These are phyloP conservation scores for Phalacrocorax carbo DNA, from an alignment of 2,113 vertebrate species.

Conservation along the genomic window DNA sequence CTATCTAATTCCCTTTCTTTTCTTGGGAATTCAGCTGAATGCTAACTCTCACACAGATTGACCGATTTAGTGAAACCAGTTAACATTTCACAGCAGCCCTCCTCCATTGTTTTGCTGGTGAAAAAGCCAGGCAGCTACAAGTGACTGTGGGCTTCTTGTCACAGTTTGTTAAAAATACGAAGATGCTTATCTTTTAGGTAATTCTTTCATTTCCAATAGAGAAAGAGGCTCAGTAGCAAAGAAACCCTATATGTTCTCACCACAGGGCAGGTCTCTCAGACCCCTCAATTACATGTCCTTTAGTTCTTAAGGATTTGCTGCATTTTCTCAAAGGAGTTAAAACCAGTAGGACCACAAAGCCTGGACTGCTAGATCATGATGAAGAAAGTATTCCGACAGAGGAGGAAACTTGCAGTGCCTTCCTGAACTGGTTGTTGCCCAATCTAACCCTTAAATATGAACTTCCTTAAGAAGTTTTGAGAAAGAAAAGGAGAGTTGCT, in stretches of 20 bases:
- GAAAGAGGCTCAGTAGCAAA: background rate
- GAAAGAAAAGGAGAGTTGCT: background rate
- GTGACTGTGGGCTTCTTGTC: background rate
- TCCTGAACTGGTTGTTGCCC: background rate
- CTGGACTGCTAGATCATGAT: background rate
- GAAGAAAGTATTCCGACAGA: background rate
- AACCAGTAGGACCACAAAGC: background rate
- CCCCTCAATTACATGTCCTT: background rate
- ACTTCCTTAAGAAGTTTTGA: background rate
- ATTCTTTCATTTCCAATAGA: background rate
- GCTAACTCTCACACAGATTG: background rate
- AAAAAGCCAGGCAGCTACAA: background rate
- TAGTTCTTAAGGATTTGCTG: background rate
- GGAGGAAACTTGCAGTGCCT: background rate
- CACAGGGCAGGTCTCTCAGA: background rate
- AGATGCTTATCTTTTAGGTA: background rate
- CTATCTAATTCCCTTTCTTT: constrained; percentile 1
- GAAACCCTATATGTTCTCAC: background rate
- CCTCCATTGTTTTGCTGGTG: background rate
- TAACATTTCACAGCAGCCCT: background rate
- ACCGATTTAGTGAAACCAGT: background rate
- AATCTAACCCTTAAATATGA: background rate
- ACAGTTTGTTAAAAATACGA: background rate
- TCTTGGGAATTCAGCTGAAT: background rate
- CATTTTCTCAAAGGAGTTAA: background rate